Evolutionary conservation across 2,113 vertebrate species (phyloP).

Genomic region (Myrmecophaga tridactyla): DNA sequence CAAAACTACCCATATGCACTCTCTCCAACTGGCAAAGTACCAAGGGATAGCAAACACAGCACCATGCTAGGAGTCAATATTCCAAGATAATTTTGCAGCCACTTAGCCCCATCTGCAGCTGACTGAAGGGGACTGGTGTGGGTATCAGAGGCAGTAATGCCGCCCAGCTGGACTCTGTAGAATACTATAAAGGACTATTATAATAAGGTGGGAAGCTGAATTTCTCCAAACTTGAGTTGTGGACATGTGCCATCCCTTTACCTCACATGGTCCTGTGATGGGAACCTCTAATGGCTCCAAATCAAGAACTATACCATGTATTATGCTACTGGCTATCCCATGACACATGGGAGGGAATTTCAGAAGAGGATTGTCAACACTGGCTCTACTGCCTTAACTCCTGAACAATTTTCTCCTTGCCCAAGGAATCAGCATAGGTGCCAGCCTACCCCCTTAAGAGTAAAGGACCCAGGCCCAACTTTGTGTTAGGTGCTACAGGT

Average conservation of each 20-base stretch:
- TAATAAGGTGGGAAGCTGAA: not conserved
- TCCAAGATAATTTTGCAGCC: not conserved
- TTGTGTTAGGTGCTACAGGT: too few relatives aligned
- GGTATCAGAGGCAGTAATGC: not conserved
- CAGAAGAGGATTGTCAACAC: not conserved
- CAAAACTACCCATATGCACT: not conserved
- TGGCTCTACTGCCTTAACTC: not conserved
- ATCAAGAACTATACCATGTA: not conserved
- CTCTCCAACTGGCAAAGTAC: not conserved
- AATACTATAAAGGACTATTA: not conserved
- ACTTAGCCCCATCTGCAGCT: not conserved
- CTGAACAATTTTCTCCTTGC: not conserved
- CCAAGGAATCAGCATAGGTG: not conserved
- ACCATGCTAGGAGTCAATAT: too few relatives aligned
- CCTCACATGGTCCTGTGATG: rapidly evolving
- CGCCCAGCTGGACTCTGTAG: not conserved
- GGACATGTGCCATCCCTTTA: too few relatives aligned
- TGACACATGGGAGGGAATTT: not conserved
- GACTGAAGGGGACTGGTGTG: not conserved
- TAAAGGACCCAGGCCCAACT: not conserved
- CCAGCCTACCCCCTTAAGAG: not conserved
- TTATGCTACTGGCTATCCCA: too few relatives aligned
- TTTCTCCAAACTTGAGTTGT: not conserved
- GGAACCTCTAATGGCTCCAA: not conserved
- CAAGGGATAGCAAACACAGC: not conserved